A percentile compares a stretch with the other conserved stretches of the same genome.
phyloP scores from a whole-genome alignment of 1,140 invertebrate species.

The Orius insidiosus region DNA sequence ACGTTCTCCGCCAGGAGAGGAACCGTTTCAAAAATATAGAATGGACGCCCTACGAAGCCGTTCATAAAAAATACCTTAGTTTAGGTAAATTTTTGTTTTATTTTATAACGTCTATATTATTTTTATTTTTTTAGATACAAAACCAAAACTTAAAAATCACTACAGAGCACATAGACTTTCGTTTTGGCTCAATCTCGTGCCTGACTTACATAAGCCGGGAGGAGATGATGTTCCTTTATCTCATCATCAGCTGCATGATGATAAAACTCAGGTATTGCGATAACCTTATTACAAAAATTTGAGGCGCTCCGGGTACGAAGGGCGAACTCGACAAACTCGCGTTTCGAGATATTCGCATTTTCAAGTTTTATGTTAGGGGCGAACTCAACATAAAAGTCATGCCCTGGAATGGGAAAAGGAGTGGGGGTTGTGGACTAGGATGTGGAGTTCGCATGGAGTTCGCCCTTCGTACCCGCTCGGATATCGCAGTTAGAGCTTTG shows the following conservation, averaged over 20 bases:
- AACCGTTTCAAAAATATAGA: conserved; percentile 66
- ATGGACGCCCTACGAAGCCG: conserved; percentile 78
- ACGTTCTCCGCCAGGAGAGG: conserved; percentile 50
- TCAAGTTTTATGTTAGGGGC: too few species aligned
- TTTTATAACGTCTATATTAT: too few species aligned
- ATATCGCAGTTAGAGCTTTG: too few species aligned
- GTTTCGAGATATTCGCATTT: too few species aligned
- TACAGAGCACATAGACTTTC: conserved; percentile 85
- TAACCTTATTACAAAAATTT: too few species aligned
- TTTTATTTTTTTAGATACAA: conserved; percentile 46
- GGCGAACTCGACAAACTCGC: too few species aligned
- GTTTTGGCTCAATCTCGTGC: conserved; percentile 90
- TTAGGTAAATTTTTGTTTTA: conserved; percentile 43
- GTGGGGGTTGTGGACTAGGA: too few species aligned
- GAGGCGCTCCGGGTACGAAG: too few species aligned
- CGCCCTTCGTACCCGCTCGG: too few species aligned
- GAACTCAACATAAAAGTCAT: too few species aligned
- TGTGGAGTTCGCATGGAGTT: too few species aligned
- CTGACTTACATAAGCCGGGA: conserved; percentile 81
- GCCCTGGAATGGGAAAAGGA: too few species aligned
- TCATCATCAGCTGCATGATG: conserved; percentile 63
- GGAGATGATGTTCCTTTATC: conserved; percentile 65
- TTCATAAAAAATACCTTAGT: conserved; percentile 83
- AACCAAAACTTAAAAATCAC: conserved; percentile 80
- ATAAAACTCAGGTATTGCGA: conserved; percentile 38